Conservation (phyloP, 2,113 vertebrate genomes). For the Glaucomys volans region DNA sequence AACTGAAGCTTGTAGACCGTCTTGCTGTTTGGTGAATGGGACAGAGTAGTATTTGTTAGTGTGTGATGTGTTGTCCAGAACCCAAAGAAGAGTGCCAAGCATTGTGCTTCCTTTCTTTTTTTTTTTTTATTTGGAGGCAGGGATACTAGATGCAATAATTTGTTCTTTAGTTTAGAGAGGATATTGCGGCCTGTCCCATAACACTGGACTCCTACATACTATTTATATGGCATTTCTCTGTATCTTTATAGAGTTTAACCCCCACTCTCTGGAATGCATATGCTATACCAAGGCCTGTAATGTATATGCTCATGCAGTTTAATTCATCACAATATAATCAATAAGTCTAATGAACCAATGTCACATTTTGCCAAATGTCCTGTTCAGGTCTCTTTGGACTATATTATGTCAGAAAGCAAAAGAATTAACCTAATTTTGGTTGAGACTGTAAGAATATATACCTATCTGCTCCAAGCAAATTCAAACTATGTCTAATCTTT, state of each 20-base stretch:
- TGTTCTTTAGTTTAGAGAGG: constrained; percentile 34
- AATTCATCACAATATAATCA: background rate
- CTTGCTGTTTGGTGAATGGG: background rate
- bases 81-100: background rate
- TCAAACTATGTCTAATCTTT: constrained; percentile 14
- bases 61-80: background rate
- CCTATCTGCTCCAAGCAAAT: constrained; percentile 3
- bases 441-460: constrained; percentile 1
- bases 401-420: constrained; percentile 4
- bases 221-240: background rate
- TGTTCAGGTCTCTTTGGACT: background rate
- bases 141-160: background rate
- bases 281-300: background rate
- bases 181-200: background rate
- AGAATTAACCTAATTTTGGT: background rate
- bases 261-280: background rate
- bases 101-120: background rate
- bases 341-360: background rate
- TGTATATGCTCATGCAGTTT: background rate
- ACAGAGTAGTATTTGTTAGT: background rate
- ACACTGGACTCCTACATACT: background rate
- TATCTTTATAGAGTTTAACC: background rate
- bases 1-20: background rate
- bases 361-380: background rate
- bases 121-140: background rate